Evolutionary conservation across 2,113 vertebrate genomes (phyloP).

Genomic region (Solea solea): DNA sequence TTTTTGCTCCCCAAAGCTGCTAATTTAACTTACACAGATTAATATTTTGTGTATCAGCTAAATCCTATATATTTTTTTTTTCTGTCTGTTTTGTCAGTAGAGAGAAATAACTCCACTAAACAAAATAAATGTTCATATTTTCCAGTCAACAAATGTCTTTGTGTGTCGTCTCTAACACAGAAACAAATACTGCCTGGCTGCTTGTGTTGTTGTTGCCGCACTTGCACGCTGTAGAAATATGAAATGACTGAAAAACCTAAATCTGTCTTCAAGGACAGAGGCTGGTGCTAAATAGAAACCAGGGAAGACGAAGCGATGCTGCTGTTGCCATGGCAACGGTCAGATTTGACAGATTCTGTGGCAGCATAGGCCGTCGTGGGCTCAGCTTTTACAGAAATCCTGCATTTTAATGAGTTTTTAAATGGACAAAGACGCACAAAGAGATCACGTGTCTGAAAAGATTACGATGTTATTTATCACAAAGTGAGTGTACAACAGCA

Average conservation of each 20-base stretch:
- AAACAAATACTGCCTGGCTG: not conserved
- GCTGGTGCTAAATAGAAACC: not conserved
- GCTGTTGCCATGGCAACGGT: slow-evolving; percentile 22
- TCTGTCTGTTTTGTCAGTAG: slow-evolving; percentile 20
- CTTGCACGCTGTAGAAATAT: not conserved
- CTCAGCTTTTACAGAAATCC: too few species aligned
- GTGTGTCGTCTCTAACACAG: slow-evolving; percentile 7
- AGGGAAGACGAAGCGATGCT: not conserved
- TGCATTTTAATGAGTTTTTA: not conserved
- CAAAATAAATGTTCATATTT: slow-evolving; percentile 59
- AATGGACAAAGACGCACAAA: too few species aligned
- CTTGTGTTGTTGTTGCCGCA: not conserved
- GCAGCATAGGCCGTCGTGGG: too few species aligned
- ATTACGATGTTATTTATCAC: too few species aligned
- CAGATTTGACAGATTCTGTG: not conserved
- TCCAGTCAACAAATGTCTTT: slow-evolving; percentile 15
- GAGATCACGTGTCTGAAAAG: too few species aligned
- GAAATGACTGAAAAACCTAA: not conserved
- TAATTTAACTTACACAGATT: slow-evolving; percentile 16
- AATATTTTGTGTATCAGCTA: slow-evolving; percentile 19
- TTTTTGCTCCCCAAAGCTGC: slow-evolving; percentile 32
- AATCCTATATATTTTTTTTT: slow-evolving; percentile 30
- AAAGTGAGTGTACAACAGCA: too few species aligned
- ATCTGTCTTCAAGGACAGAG: slow-evolving; percentile 14
- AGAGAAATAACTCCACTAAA: slow-evolving; percentile 2